Evolutionary conservation across 2,797 vertebrate species (phyloP).

Genomic region (Artibeus jamaicensis): DNA sequence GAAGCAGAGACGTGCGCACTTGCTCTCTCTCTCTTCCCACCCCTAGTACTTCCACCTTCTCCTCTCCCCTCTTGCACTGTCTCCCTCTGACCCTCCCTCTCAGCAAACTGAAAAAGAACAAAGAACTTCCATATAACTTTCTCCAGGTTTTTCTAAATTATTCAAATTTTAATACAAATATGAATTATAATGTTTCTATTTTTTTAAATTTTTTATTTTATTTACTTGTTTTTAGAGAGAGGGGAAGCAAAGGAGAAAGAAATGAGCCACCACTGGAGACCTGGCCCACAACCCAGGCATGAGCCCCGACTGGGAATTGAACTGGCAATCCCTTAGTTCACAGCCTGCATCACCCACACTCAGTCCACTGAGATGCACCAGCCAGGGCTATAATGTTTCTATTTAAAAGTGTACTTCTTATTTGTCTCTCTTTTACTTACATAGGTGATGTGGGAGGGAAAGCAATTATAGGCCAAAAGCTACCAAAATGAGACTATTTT

Average conservation of each 20-base stretch:
- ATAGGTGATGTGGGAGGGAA: background rate
- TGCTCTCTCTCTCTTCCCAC: too few species aligned
- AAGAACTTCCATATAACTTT: background rate
- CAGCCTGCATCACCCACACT: too few species aligned
- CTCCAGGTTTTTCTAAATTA: background rate
- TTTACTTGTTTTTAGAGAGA: too few species aligned
- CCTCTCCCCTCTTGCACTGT: background rate
- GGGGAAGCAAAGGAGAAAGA: too few species aligned
- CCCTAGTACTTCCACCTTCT: background rate
- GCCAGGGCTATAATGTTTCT: background rate
- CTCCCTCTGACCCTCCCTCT: background rate
- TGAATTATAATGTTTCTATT: background rate
- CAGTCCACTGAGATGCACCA: too few species aligned
- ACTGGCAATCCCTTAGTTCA: too few species aligned
- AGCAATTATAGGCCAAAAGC: background rate
- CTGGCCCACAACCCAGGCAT: too few species aligned
- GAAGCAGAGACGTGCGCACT: background rate
- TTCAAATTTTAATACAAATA: background rate
- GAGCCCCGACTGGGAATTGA: too few species aligned
- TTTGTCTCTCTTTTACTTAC: constrained; percentile 1
- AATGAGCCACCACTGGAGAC: too few species aligned
- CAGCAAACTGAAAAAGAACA: background rate
- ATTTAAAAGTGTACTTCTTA: background rate
- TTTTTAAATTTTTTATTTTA: too few species aligned
- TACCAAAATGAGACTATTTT: background rate